These are phyloP conservation scores for Tipula confusa DNA, from an alignment of 2,888 invertebrate species.

Conservation along the genomic window DNA sequence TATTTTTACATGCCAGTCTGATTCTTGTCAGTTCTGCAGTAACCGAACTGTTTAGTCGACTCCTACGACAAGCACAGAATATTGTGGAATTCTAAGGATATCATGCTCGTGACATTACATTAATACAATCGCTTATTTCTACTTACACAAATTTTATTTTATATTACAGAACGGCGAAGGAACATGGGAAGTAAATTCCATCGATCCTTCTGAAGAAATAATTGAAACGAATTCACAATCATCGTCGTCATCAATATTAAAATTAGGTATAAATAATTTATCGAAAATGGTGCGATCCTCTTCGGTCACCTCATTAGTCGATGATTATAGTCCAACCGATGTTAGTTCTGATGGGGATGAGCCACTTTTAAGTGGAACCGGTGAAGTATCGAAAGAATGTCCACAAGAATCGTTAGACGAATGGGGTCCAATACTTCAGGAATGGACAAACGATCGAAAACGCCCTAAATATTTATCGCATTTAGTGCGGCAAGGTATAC, in stretches of 20 bases:
- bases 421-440: slow-evolving; percentile 85
- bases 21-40: too few relatives aligned
- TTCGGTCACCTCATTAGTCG: slow-evolving; percentile 48
- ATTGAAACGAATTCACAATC: slow-evolving; percentile 40
- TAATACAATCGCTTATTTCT: too few relatives aligned
- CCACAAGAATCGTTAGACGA: slow-evolving; percentile 85
- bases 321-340: slow-evolving; percentile 47
- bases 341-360: slow-evolving; percentile 75
- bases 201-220: slow-evolving; percentile 51
- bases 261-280: slow-evolving; percentile 47
- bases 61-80: too few relatives aligned
- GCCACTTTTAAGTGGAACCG: slow-evolving; percentile 95
- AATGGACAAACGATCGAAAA: slow-evolving; percentile 58
- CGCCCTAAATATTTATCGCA: slow-evolving; percentile 78
- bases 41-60: too few relatives aligned
- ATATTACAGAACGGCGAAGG: slow-evolving; percentile 39
- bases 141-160: background rate
- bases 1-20: too few relatives aligned
- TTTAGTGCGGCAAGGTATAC: slow-evolving; percentile 84
- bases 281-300: slow-evolving; percentile 49
- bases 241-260: slow-evolving; percentile 45
- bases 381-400: slow-evolving; percentile 94
- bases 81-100: too few relatives aligned
- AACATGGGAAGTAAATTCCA: slow-evolving; percentile 49
- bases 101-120: too few relatives aligned